Conservation (phyloP, 1,140 invertebrate genomes). For the Tachypleus tridentatus region DNA sequence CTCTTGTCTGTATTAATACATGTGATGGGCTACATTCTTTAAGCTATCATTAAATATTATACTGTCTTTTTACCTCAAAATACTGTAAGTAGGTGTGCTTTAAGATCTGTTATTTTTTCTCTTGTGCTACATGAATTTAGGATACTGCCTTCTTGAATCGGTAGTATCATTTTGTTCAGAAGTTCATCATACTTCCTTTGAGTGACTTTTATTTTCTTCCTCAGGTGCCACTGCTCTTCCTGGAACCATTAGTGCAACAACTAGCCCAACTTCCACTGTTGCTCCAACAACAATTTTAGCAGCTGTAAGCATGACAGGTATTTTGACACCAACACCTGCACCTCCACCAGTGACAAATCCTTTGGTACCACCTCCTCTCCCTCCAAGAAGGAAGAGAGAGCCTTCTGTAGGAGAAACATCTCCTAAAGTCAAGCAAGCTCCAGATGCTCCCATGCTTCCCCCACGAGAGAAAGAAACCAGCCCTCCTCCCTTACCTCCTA, state of each 20-base stretch:
- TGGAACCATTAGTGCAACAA: background rate
- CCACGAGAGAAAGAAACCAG: constrained; percentile 39
- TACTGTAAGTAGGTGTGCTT: too few species aligned
- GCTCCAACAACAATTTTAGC: background rate
- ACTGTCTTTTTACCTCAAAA: too few species aligned
- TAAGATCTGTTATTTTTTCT: too few species aligned
- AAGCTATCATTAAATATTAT: too few species aligned
- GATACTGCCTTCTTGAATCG: too few species aligned
- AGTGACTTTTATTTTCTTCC: too few species aligned
- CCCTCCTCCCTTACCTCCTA: constrained; percentile 46
- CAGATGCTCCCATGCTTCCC: constrained; percentile 45
- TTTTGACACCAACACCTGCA: constrained; percentile 28
- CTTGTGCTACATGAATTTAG: too few species aligned
- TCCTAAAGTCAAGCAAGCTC: constrained; percentile 42
- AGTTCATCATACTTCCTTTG: too few species aligned
- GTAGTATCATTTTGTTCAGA: too few species aligned
- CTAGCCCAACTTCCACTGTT: background rate
- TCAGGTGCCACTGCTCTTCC: too few species aligned
- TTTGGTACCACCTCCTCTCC: constrained; percentile 41
- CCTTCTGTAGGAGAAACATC: constrained; percentile 44
- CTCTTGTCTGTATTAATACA: too few species aligned
- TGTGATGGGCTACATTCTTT: too few species aligned
- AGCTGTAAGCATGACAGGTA: background rate
- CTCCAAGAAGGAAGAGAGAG: constrained; percentile 43
- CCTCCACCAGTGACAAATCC: constrained; percentile 37